These are phyloP conservation scores for Thermophis baileyi DNA, from an alignment of 2,113 vertebrate genomes.

Conservation along the genomic window DNA sequence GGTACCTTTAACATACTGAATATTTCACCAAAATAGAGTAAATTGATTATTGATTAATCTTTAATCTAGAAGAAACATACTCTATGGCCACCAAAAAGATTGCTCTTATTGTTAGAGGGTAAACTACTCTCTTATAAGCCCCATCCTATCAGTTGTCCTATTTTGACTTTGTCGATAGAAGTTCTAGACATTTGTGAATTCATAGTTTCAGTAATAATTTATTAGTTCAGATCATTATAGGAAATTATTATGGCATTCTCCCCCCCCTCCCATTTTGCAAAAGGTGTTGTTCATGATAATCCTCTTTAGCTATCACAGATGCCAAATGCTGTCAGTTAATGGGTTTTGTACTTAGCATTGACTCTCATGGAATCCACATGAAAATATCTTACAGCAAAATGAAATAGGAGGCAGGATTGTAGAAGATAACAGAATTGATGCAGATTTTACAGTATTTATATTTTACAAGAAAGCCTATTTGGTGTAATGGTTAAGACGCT, in stretches of 20 bases:
- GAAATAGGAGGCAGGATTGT: neutral
- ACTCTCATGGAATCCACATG: neutral
- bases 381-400: neutral
- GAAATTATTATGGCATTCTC: neutral
- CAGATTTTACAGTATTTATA: neutral
- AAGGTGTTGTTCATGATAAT: neutral
- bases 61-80: neutral
- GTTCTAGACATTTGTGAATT: neutral
- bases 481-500: neutral
- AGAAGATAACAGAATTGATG: neutral
- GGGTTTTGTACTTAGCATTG: neutral
- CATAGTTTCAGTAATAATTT: neutral
- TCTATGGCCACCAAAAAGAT: neutral
- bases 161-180: neutral
- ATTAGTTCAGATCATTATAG: neutral
- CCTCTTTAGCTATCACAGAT: neutral
- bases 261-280: neutral
- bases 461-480: neutral
- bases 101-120: neutral
- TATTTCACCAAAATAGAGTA: neutral
- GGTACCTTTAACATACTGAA: neutral
- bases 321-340: neutral
- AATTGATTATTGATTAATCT: neutral
- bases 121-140: neutral
- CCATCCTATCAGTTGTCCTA: neutral